Base-by-base conservation (phyloP, 2,888 invertebrate genomes). In the Mythimna vitellina region DNA sequence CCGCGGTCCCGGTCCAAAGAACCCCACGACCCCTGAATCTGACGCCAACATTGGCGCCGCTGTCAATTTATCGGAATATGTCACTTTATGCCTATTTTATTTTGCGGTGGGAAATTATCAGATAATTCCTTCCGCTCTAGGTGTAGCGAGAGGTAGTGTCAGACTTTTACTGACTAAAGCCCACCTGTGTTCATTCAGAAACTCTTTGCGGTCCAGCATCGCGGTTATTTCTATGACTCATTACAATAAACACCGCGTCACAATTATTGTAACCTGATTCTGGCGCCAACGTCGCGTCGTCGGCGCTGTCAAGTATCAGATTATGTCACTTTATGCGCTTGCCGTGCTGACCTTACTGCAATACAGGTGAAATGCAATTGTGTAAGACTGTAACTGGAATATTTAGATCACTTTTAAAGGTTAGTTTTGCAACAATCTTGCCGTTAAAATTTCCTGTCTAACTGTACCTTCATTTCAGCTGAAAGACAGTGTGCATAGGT, bases 261-360 rank as follows among this genome's bases (percentile, higher is more conserved):
- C 46, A 46, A 5, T 17, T 46, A 5, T 17, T 46, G 46, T 46
- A 46, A 46, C 46, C 46, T 61, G 65, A 76, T 56, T 65, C 80
- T 46, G 76, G 73, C 76, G 76, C 79, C 76, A 17, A 20, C 70
- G 60, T n/a, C n/a, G 12, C 73, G 46, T 29, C 71, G 57, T 8
- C 74, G 38, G 29, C 71, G 51, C 14, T 53, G 42, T 61, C 60
- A 42, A 65, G 76, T 61, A 51, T 80, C 73, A 42, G 54, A 46
- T 80, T 65, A 56, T 80, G n/a, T 51, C 57, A 64, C 25, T 56
- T 25, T 51, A 80, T 73, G 79, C 49, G 61, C 32, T 79, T 56
- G 54, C 51, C 3, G 35, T 60, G 46, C 60, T 35, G 29, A 60
- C 53, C 60, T 66, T 76, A 76, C 70, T n/a, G 20, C 5, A 51